These are phyloP conservation scores for Bombycilla garrulus DNA, from an alignment of 2,113 vertebrate genomes.

Conservation along the genomic window DNA sequence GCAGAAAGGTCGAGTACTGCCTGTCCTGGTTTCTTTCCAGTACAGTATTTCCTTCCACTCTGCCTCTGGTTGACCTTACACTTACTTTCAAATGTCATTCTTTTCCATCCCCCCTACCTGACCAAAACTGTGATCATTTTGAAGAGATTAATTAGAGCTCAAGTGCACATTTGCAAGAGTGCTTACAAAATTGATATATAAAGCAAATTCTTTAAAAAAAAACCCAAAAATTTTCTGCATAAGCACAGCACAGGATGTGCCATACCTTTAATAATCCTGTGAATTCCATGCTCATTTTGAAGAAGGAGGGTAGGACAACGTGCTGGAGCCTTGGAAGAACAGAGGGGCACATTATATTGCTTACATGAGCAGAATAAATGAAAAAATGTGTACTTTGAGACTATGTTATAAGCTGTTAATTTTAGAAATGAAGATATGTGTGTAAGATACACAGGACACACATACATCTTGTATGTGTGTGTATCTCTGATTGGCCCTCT, in stretches of 20 bases:
- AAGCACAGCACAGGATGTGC: background rate
- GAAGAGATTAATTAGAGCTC: background rate
- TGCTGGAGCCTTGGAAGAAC: background rate
- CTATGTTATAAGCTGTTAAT: background rate
- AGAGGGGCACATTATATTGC: background rate
- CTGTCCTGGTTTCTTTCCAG: constrained; percentile 46
- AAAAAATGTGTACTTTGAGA: background rate
- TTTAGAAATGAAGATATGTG: background rate
- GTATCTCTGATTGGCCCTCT: background rate
- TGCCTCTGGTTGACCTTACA: constrained; percentile 4
- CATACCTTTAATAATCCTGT: background rate
- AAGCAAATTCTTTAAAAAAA: background rate
- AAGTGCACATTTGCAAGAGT: background rate
- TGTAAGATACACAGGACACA: background rate
- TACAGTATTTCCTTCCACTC: background rate
- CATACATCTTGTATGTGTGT: rapidly evolving
- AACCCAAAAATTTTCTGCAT: background rate
- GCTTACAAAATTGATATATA: background rate
- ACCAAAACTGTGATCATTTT: constrained; percentile 18
- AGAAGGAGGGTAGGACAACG: background rate
- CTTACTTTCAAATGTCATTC: constrained; percentile 20
- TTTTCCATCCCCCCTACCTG: background rate
- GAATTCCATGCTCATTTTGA: background rate
- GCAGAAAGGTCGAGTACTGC: background rate
- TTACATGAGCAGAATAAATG: background rate